Percentiles rank a stretch among this genome's conserved stretches.
phyloP scores from a whole-genome alignment of 2,797 vertebrate species.

The Clamator glandarius region DNA sequence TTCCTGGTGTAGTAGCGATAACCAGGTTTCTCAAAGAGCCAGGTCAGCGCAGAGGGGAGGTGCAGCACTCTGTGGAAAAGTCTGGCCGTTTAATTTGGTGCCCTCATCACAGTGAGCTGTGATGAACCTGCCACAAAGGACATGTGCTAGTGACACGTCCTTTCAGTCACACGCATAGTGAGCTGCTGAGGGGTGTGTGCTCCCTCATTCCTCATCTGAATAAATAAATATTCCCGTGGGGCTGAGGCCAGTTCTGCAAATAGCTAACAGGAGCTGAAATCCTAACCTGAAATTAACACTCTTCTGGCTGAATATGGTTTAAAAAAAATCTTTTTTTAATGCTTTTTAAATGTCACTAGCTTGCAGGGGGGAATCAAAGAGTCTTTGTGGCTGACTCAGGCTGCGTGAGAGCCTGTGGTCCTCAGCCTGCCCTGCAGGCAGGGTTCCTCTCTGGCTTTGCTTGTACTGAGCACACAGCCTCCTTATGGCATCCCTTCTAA shows the following conservation, averaged over 20 bases:
- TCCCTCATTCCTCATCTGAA: background rate
- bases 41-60: background rate
- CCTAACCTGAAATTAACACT: slow-evolving; percentile 11
- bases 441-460: background rate
- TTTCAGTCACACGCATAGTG: rapidly evolving
- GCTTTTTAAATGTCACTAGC: background rate
- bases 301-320: background rate
- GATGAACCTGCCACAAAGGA: background rate
- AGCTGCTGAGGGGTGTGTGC: background rate
- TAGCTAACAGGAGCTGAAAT: slow-evolving; percentile 26
- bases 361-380: background rate
- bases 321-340: background rate
- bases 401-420: background rate
- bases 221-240: background rate
- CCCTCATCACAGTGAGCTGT: background rate
- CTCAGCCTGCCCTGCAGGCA: background rate
- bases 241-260: background rate
- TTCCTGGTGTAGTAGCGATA: background rate
- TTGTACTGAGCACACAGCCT: background rate
- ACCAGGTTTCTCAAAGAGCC: background rate
- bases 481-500: background rate
- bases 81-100: background rate
- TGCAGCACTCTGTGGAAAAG: rapidly evolving
- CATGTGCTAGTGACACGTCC: rapidly evolving
- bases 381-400: background rate